Evolutionary conservation across 2,113 vertebrate genomes (phyloP), one percentile per base, ranked within the genome.

Genomic region (Anseranas semipalmata): DNA sequence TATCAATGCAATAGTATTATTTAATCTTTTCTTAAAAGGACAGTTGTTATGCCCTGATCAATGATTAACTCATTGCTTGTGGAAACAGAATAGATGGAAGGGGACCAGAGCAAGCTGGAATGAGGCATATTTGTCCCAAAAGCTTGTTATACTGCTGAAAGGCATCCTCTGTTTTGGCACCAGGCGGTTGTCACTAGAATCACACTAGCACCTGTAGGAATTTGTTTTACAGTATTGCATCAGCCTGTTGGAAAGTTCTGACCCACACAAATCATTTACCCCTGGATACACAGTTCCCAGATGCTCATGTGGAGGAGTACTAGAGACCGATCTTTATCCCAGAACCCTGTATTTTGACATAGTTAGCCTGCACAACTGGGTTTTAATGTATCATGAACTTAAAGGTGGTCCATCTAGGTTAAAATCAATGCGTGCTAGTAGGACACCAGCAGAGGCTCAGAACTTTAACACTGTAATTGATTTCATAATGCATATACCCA

Each of bases 251-350:
- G 15, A 20, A 60, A 72, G 24, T 53, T 85, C 33, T 67, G 65
- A 74, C 12, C 25, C 1, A 0, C 35, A 85, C 35, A 52, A 18
- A 35, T 33, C 0, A 56, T 35, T 66, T 48, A 60, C 20, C 80
- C 28, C 9, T 22, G 39, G n/a, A 71, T n/a, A 65, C 17, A 35
- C 17, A 12, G 12, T 30, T 53, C 52, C 35, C 52, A 48, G 16
- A 41, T 2, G 3, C 18, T 56, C 12, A 32, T 0, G 2, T 21
- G 39, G 14, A 65, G 2, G 15, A 91, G 11, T 33, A 46, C 3
- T 12, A 33, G 21, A 60, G 33, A 35, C 30, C 28, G 12, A 6
- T 35, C 37, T 43, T 60, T 45, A 35, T 11, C 10, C 25, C 19
- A 50, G 41, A 71, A 37, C 10, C 85, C 70, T 16, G 76, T 4